phyloP scores from a whole-genome alignment of 2,113 vertebrate genomes.

The Glaucidium brasilianum region DNA sequence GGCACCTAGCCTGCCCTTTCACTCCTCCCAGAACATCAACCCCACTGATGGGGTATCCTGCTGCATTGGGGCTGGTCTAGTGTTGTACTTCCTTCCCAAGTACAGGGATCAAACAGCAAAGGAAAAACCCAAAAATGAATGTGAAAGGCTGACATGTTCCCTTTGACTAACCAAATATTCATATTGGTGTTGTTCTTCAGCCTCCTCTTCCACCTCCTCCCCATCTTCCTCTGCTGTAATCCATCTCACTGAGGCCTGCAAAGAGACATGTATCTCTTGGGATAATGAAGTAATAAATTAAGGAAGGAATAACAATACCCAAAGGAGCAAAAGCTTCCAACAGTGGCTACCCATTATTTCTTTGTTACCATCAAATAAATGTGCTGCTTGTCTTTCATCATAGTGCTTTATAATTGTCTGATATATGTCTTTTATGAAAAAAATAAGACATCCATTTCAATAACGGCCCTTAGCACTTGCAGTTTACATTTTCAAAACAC shows the following conservation, averaged over 20 bases:
- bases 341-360: conserved; percentile 1
- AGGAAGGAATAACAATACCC: neutral
- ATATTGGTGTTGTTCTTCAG: neutral
- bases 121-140: neutral
- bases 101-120: neutral
- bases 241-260: neutral
- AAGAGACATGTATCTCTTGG: neutral
- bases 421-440: neutral
- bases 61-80: neutral
- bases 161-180: neutral
- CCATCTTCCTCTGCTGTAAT: neutral
- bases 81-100: neutral
- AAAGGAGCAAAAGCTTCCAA: neutral
- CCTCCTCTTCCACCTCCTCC: neutral
- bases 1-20: accelerated
- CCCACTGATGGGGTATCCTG: accelerated
- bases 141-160: neutral
- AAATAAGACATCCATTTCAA: neutral
- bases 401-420: neutral
- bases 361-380: neutral
- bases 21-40: neutral
- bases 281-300: conserved; percentile 1
- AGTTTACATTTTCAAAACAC: neutral
- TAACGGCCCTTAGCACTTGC: neutral
- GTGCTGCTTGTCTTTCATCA: neutral